Evolutionary conservation across 2,113 vertebrate genomes (phyloP).

Genomic region (Phoxinus phoxinus): DNA sequence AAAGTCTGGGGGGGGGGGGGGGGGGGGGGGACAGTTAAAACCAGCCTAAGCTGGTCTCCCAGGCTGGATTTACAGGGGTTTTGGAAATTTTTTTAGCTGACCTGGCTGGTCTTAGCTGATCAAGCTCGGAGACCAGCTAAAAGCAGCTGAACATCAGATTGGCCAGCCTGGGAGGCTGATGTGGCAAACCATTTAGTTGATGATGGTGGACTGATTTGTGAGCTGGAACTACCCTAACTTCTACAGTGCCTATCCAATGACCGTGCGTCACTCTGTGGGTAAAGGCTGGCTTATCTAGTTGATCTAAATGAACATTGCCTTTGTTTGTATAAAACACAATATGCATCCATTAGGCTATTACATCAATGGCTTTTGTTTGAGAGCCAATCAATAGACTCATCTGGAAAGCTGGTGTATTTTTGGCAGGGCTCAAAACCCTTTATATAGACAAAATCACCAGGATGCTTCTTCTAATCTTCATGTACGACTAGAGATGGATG

Average conservation of each 20-base stretch:
- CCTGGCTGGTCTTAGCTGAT: too few relatives aligned
- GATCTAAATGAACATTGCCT: constrained; percentile 17
- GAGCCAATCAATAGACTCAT: constrained; percentile 39
- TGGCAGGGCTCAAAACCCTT: constrained; percentile 40
- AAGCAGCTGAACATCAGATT: too few relatives aligned
- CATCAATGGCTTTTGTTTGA: constrained; percentile 49
- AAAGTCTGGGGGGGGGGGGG: too few relatives aligned
- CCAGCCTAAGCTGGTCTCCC: too few relatives aligned
- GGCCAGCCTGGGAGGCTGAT: too few relatives aligned
- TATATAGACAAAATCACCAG: constrained; percentile 57
- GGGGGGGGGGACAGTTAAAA: too few relatives aligned
- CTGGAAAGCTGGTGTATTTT: constrained; percentile 50
- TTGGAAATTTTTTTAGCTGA: too few relatives aligned
- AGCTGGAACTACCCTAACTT: not conserved
- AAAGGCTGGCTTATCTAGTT: not conserved
- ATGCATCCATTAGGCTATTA: constrained; percentile 43
- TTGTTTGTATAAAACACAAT: constrained; percentile 27
- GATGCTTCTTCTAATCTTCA: constrained; percentile 51
- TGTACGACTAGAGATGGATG: constrained; percentile 73
- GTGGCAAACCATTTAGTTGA: not conserved
- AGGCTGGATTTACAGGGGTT: too few relatives aligned
- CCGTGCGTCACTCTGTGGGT: not conserved
- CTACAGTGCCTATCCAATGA: not conserved
- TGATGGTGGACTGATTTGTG: not conserved
- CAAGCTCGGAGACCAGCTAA: too few relatives aligned